These are phyloP conservation scores for Pantherophis vulpinus DNA, from an alignment of 2,797 vertebrate genomes.

Conservation along the genomic window DNA sequence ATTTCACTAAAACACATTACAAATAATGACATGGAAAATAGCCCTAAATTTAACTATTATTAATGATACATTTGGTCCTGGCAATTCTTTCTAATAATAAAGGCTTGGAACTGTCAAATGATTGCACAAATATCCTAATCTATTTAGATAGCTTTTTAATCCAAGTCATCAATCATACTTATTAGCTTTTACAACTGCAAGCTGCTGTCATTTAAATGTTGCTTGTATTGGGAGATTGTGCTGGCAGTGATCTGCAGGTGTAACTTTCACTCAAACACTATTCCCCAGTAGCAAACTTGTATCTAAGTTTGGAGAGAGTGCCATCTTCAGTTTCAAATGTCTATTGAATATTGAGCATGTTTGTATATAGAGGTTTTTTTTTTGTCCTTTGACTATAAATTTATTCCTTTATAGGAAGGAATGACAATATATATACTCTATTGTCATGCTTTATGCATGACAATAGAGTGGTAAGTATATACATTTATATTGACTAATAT, in stretches of 20 bases:
- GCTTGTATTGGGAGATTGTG: slow-evolving; percentile 63
- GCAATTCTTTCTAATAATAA: slow-evolving; percentile 78
- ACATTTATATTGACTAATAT: background rate
- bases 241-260: slow-evolving; percentile 67
- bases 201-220: slow-evolving; percentile 62
- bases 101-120: slow-evolving; percentile 76
- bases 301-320: slow-evolving; percentile 73
- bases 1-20: slow-evolving; percentile 20
- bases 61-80: slow-evolving; percentile 60
- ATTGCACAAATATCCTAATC: slow-evolving; percentile 77
- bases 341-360: background rate
- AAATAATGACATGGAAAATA: slow-evolving; percentile 42
- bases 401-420: background rate
- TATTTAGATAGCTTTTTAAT: slow-evolving; percentile 75
- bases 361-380: rapidly evolving
- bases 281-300: slow-evolving; percentile 44
- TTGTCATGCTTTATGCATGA: background rate
- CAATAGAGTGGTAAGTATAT: background rate
- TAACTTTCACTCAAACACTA: slow-evolving; percentile 65
- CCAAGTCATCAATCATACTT: slow-evolving; percentile 67
- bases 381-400: background rate
- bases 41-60: slow-evolving; percentile 71
- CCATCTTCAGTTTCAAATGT: slow-evolving; percentile 78
- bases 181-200: slow-evolving; percentile 65
- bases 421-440: too few relatives aligned